Evolutionary conservation across 2,888 invertebrate genomes (phyloP), one percentile per base, ranked within the genome.

Genomic region (Agrotis puta): DNA sequence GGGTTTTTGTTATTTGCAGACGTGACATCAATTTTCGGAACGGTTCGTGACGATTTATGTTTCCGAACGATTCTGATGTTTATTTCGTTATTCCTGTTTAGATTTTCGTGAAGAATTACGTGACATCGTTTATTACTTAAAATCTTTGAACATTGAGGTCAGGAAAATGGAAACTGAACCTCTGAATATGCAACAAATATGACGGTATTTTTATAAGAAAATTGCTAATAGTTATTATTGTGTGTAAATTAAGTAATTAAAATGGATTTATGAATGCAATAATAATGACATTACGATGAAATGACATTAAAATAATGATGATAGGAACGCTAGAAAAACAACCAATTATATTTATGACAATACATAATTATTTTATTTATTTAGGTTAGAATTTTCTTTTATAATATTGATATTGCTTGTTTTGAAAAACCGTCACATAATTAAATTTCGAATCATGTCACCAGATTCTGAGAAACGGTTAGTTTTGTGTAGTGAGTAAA

Each of bases 161-260:
- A 11, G 13, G 13, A 16, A 9, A 22, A 53, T 50, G 14, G 47
- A 45, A 58, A 66, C 24, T 58, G 4, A n/a, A 45, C 18, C 0
- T n/a, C 6, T 14, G 13, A 53, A 39, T 20, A 48, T 59, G 16
- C 20, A 64, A 39, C 22, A 14, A 53, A 47, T 43, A n/a, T 14
- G 3, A 22, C 2, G 18, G 6, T 43, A 39, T 74, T 48, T 57
- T 24, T 7, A 48, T n/a, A 45, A 58, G 24, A 79, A 39, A 45
- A 45, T 61, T 33, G 43, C 43, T 39, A 56, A 47, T 3, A 27
- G 24, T 0, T 54, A 22, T 58, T 54, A 64, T 79, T 75, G 72
- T 79, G 79, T 79, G 79, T 53, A 72, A 79, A 75, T 13, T 64
- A 64, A 33, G 20, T 50, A 72, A 59, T 75, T 75, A 72, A 43